phyloP scores from a whole-genome alignment of 2,797 vertebrate genomes.

The Chloroceryle inda region DNA sequence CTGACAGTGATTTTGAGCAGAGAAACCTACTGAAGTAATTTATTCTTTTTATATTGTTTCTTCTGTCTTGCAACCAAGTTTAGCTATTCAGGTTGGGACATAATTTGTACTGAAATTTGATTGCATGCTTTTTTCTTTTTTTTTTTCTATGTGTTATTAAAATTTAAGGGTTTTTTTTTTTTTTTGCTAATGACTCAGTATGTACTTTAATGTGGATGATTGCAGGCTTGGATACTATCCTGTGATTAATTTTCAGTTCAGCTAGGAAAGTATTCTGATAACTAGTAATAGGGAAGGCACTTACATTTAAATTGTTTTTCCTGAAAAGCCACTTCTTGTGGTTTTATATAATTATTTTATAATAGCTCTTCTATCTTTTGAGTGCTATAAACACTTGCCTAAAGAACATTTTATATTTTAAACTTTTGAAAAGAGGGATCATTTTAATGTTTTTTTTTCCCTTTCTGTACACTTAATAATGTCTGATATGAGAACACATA shows the following conservation, averaged over 20 bases:
- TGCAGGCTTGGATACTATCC: background rate
- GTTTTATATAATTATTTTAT: conserved; percentile 18
- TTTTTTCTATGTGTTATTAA: background rate
- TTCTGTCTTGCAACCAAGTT: background rate
- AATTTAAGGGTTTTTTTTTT: background rate
- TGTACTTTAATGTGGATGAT: conserved; percentile 3
- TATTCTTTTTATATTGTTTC: background rate
- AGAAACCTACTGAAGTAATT: background rate
- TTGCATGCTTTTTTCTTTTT: background rate
- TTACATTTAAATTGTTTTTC: background rate
- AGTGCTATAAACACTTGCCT: background rate
- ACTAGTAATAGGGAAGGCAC: background rate
- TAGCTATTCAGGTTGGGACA: background rate
- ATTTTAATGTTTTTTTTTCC: background rate
- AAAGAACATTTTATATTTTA: background rate
- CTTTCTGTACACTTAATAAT: background rate
- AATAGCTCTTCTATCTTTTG: background rate
- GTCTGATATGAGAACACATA: background rate
- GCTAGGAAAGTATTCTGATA: background rate
- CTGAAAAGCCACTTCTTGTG: background rate
- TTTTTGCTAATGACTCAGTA: background rate
- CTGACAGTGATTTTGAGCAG: background rate
- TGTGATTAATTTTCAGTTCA: conserved; percentile 3
- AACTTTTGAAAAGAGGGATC: background rate
- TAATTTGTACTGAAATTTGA: background rate